These are phyloP conservation scores for Pipra filicauda DNA, from an alignment of 2,113 vertebrate species.

Conservation along the genomic window DNA sequence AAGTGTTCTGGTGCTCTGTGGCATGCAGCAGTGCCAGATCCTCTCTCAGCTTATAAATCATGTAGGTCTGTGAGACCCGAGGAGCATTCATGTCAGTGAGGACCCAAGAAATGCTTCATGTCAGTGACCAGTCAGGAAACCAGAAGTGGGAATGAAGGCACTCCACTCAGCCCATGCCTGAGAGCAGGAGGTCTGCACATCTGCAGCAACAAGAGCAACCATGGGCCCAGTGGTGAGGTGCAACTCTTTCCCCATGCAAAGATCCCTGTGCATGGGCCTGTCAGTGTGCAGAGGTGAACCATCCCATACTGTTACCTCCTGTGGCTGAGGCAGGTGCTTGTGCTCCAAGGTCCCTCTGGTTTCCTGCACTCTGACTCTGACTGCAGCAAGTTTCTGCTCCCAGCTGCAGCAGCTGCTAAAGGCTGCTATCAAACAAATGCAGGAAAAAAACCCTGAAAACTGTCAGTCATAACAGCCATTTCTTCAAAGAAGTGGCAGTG, in stretches of 20 bases:
- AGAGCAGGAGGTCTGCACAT: neutral
- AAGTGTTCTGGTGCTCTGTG: neutral
- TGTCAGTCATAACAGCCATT: neutral
- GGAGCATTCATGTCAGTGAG: neutral
- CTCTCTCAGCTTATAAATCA: neutral
- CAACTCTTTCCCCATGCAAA: neutral
- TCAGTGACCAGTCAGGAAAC: neutral
- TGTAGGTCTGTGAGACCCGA: neutral
- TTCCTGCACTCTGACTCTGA: neutral
- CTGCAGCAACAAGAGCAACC: neutral
- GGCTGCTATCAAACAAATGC: neutral
- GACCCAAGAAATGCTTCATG: neutral
- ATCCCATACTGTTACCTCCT: neutral
- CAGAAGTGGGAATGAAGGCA: neutral
- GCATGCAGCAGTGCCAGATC: neutral
- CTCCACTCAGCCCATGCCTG: neutral
- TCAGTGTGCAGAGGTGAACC: neutral
- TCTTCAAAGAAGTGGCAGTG: neutral
- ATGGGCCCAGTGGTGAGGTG: accelerated
- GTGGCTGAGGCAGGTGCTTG: neutral
- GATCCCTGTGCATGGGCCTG: neutral
- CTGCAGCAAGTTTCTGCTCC: neutral
- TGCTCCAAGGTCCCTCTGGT: neutral
- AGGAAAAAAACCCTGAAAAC: neutral
- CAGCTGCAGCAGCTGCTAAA: neutral